Percentiles rank a stretch among this genome's conserved stretches.
Conservation (phyloP, 2,113 vertebrate species). For the Chaenogobius annularis region DNA sequence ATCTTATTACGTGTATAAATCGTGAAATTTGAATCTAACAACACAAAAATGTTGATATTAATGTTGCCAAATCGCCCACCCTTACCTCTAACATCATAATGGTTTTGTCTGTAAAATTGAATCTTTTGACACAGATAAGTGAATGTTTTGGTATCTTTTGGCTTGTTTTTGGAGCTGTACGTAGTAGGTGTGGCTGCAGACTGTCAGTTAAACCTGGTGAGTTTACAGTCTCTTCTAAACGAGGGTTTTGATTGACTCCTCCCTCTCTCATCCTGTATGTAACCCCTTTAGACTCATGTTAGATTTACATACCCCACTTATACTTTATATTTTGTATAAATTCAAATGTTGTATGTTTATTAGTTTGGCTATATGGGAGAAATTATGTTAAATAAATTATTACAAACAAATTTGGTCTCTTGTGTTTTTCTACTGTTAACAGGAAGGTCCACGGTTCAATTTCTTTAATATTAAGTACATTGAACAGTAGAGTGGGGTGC, state of each 20-base stretch:
- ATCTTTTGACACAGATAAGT: conserved; percentile 43
- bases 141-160: conserved; percentile 25
- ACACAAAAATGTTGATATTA: too few relatives aligned
- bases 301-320: conserved; percentile 55
- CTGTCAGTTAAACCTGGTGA: conserved; percentile 65
- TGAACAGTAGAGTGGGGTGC: too few relatives aligned
- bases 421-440: conserved; percentile 14
- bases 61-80: too few relatives aligned
- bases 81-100: too few relatives aligned
- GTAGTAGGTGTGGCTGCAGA: conserved; percentile 26
- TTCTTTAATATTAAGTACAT: too few relatives aligned
- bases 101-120: conserved; percentile 30
- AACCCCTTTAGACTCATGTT: conserved; percentile 48
- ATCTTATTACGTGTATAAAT: too few relatives aligned
- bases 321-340: conserved; percentile 79
- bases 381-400: conserved; percentile 73
- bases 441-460: too few relatives aligned
- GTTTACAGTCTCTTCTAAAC: conserved; percentile 64
- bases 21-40: too few relatives aligned
- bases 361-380: conserved; percentile 60
- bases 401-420: conserved; percentile 45
- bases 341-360: conserved; percentile 67
- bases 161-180: conserved; percentile 46
- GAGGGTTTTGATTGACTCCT: conserved; percentile 65
- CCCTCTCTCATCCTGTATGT: conserved; percentile 51